Evolutionary conservation across 2,113 vertebrate species (phyloP).

Genomic region (Pluvianellus socialis): DNA sequence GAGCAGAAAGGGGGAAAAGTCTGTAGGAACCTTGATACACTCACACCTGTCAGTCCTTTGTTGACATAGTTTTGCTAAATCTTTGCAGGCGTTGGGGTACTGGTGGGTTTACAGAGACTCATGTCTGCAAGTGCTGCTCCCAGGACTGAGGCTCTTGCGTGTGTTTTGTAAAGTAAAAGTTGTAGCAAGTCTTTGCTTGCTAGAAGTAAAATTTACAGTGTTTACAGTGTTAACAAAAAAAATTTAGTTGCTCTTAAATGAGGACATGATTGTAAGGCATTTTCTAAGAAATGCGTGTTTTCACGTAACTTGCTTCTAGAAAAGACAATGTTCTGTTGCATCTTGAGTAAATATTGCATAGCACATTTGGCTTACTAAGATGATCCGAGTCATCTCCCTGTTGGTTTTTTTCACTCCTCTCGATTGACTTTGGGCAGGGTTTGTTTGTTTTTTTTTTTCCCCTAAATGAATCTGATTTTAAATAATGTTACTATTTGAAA

Average conservation of each 20-base stretch:
- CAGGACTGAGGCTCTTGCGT: background rate
- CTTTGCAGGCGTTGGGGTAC: background rate
- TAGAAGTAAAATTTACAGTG: background rate
- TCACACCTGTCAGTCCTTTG: background rate
- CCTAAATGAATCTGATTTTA: background rate
- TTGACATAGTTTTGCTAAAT: background rate
- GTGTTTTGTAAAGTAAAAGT: background rate
- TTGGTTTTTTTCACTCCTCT: background rate
- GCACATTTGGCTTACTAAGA: background rate
- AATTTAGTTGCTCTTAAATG: background rate
- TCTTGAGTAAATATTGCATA: background rate
- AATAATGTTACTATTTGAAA: background rate
- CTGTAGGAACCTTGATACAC: background rate
- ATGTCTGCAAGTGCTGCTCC: background rate
- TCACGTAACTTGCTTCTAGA: background rate
- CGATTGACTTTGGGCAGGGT: background rate
- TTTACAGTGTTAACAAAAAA: background rate
- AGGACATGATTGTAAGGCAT: background rate
- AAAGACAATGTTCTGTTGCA: fast-evolving
- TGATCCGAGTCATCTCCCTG: background rate
- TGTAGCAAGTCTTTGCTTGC: background rate
- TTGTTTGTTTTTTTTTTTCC: background rate
- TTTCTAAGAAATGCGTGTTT: background rate
- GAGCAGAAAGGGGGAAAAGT: background rate
- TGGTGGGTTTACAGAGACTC: background rate